Evolutionary conservation across 2,113 vertebrate genomes (phyloP), one percentile per base, ranked within the genome.

Genomic region (Noturus placidus): DNA sequence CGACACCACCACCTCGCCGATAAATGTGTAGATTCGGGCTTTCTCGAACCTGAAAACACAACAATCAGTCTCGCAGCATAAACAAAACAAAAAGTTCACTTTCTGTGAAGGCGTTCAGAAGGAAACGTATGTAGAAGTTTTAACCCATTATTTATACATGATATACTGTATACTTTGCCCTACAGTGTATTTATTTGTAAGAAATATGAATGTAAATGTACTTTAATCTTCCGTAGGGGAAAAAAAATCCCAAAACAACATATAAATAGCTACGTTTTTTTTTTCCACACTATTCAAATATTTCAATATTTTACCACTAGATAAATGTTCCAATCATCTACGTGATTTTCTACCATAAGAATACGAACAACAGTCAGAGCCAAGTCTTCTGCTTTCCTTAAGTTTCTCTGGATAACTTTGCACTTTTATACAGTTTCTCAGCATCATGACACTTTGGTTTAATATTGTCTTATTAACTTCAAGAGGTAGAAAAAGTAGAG

Each of bases 1-100:
- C 0, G 98, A 97, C 78, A 99, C 97, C 33, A 99, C 96, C 88
- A 99, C 98, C 83, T 99, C 98, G 5, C 98, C 98, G 0, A 99
- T 99, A 90, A 96, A 99, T 11, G 98, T 98, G 93, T 99, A 99
- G 93, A 98, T 99, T 1, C 94, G 94, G 6, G 95, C 96, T 63
- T 95, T 96, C 65, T 96, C 92, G n/a, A 99, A 99, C 95, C 98
- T 99, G 92, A 54, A 88, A 56, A 89, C 46, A 78, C 14, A 76
- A 65, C 72, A 25, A 57, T 57, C 17, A 35, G 6, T 80, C 1
- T 33, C 1, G 50, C 77, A 79, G 74, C 11, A 52, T 35, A 70
- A 11, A 65, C 2, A 65, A 65, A 65, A n/a, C 8, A 70, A 35
- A 46, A 46, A 0, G 20, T 20, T 38, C 33, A 42, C 1, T 25